Evolutionary conservation across 2,113 vertebrate genomes (phyloP), one percentile per base, ranked within the genome.

Genomic region (Dicrurus megarhynchus): DNA sequence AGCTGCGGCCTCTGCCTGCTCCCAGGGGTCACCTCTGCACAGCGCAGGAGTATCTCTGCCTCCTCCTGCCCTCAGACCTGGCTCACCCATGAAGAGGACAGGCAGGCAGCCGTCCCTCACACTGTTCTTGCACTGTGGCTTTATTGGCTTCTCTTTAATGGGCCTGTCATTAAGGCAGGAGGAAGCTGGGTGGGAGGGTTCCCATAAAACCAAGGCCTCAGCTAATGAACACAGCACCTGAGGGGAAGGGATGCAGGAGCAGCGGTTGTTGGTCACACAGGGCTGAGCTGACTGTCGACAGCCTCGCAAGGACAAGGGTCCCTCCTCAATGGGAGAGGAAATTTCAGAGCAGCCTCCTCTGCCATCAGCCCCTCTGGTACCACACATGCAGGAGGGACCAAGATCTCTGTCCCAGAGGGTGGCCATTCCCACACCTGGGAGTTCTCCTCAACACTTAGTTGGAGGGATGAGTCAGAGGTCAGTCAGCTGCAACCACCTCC

Each of bases 91-190:
- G 90, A 57, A 46, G 59, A 86, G 16, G 55, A 74, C 0, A 0
- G 44, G 52, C 89, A 82, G 32, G 61, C 80, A 91, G 42, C 64
- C 24, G 3, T 50, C 57, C 37, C 86, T 87, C 5, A 0, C 3
- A 1, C 67, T 63, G 59, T 37, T 87, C 57, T 70, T 86, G 46
- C 82, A 64, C 86, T 49, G 39, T 39, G 49, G 76, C 94, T 96
- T 97, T 97, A 94, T 93, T 93, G 95, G 93, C 93, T 79, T 96
- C 79, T 83, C 75, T 95, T 94, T 97, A 95, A 97, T 95, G 81
- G 92, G 84, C 90, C 85, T 94, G 92, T 95, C 95, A 96, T 96
- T 97, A 97, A 94, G 91, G 65, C 89, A 93, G 91, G 79, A 95
- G 90, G 89, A 97, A 95, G 93, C 94, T 3, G 47, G 91, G 77